Evolutionary conservation across 2,888 invertebrate species (phyloP).

Genomic region (Embidobia sp.): DNA sequence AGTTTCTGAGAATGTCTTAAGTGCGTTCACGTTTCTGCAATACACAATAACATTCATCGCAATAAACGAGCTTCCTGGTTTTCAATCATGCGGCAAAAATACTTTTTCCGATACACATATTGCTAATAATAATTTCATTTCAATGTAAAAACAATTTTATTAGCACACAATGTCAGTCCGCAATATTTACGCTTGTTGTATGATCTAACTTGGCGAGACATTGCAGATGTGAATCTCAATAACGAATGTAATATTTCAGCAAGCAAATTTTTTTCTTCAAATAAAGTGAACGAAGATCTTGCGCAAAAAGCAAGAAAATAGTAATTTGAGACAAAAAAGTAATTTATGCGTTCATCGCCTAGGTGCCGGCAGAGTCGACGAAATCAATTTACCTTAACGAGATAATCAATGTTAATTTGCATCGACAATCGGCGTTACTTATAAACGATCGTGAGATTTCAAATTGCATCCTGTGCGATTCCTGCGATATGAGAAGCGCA

Average conservation of each 20-base stretch:
- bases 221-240: neutral
- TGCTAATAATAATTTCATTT: constrained; percentile 34
- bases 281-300: constrained; percentile 4
- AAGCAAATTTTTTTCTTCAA: constrained; percentile 20
- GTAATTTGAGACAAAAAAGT: constrained; percentile 18
- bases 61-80: constrained; percentile 41
- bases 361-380: constrained; percentile 30
- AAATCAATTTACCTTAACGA: constrained; percentile 62
- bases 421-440: constrained; percentile 51
- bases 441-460: constrained; percentile 51
- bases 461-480: constrained; percentile 53
- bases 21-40: constrained; percentile 22
- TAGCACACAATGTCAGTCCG: constrained; percentile 5
- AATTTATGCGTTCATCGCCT: constrained; percentile 41
- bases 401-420: constrained; percentile 61
- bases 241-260: neutral
- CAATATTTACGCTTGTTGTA: neutral
- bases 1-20: constrained; percentile 22
- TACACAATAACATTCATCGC: constrained; percentile 35
- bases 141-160: constrained; percentile 25
- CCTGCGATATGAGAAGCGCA: constrained; percentile 39
- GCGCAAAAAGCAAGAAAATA: constrained; percentile 41
- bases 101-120: constrained; percentile 16
- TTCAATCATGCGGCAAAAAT: constrained; percentile 23
- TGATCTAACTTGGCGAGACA: neutral